Evolutionary conservation across 2,888 invertebrate genomes (phyloP), one percentile per base, ranked within the genome.

Genomic region (Automeris io): DNA sequence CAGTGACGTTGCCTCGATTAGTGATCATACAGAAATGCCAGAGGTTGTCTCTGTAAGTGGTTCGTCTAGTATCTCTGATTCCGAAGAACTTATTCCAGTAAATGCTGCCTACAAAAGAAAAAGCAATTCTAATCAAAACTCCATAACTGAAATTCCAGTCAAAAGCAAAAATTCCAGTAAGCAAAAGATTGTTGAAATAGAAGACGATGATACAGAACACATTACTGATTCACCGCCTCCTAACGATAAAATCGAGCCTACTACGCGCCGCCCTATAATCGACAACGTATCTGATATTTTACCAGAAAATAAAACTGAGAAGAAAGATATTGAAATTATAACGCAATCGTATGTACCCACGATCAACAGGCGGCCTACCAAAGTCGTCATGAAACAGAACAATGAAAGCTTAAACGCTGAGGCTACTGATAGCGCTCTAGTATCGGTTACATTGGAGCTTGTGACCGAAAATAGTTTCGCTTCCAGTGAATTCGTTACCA

Each of bases 41-140:
- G 47, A 50, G 2, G 33, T 41, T 0, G 42, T 43, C 7, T 51
- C 49, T 6, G 58, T 54, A n/a, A 46, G 51, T 1, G 47, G 51
- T 1, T 55, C 71, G 2, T 64, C 71, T 5, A 65, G 63, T 24
- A 70, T 75, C 39, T 69, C 80, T 2, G 79, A 82, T 32, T 85
- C 85, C 1, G 85, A 86, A 43, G 85, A 86, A 47, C 51, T 86
- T 5, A 77, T 86, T 35, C 83, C 80, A 7, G 78, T 85, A 0
- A 85, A 83, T 35, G 68, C 73, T 3, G 83, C 78, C 1, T 83
- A 86, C 44, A 86, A 85, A 40, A 85, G 85, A 37, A 83, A 85
- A 41, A 85, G 62, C 37, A 83, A 82, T 37, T 71, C 73, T 51
- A 85, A 85, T 43, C 56, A 75, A 5, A 86, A 86, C 40, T 83